Evolutionary conservation across 2,888 invertebrate genomes (phyloP).

Genomic region (Drosophila nr. perissopoda): DNA sequence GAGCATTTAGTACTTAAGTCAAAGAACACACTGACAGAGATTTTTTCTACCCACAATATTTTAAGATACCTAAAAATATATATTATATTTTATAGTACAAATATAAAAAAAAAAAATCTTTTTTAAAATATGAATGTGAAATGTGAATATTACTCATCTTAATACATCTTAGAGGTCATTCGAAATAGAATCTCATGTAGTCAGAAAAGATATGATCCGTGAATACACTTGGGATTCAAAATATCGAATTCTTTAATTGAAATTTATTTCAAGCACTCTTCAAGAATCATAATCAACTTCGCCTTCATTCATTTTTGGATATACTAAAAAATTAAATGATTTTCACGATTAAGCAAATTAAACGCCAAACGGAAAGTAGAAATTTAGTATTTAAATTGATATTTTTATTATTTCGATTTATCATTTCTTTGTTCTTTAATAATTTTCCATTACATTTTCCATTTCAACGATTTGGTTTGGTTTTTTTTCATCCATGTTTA

Average conservation of each 20-base stretch:
- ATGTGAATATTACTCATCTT: background rate
- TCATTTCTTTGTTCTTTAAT: slow-evolving; percentile 49
- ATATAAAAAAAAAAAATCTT: background rate
- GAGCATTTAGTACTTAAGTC: slow-evolving; percentile 60
- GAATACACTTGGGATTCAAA: background rate
- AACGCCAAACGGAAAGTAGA: background rate
- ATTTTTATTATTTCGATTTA: slow-evolving; percentile 75
- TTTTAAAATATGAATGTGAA: too few species aligned
- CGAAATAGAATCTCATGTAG: background rate
- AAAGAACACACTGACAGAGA: background rate
- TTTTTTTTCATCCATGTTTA: slow-evolving; percentile 12
- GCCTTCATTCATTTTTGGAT: background rate
- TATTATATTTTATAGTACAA: background rate
- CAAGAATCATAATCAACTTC: background rate
- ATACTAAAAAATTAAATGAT: background rate
- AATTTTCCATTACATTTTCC: slow-evolving; percentile 59
- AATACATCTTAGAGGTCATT: background rate
- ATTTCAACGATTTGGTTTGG: slow-evolving; percentile 51
- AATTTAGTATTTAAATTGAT: slow-evolving; percentile 62
- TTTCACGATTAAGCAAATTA: background rate
- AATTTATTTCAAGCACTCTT: background rate
- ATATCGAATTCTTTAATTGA: background rate
- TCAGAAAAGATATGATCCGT: background rate
- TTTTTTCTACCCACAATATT: background rate
- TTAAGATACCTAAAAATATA: slow-evolving; percentile 3